These are phyloP conservation scores for Mimachlamys varia DNA, from an alignment of 2,888 invertebrate species.

Conservation along the genomic window DNA sequence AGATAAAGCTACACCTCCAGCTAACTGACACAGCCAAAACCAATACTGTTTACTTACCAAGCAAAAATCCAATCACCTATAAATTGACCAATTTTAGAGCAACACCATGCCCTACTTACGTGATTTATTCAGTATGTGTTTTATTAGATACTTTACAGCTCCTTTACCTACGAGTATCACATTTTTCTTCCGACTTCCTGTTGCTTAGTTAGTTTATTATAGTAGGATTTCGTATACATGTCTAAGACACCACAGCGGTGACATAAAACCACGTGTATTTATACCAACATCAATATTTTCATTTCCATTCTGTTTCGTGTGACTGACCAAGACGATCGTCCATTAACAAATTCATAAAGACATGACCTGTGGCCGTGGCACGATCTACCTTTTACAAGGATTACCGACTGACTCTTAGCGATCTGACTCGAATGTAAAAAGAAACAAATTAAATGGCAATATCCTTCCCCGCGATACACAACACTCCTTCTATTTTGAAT, in stretches of 20 bases:
- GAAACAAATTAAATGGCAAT: conserved; percentile 23
- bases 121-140: neutral
- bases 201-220: neutral
- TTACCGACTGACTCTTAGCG: neutral
- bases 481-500: neutral
- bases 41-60: too few relatives aligned
- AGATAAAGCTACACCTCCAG: too few relatives aligned
- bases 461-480: neutral
- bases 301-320: neutral
- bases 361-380: neutral
- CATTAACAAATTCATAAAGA: neutral
- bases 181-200: neutral
- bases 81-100: too few relatives aligned
- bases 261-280: neutral
- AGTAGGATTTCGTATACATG: neutral
- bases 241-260: neutral
- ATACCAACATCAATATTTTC: conserved; percentile 1
- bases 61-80: too few relatives aligned
- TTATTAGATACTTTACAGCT: neutral
- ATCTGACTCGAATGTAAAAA: neutral
- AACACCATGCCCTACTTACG: too few relatives aligned
- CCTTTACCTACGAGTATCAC: neutral
- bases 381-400: neutral
- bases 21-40: too few relatives aligned
- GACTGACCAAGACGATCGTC: neutral